phyloP scores from a whole-genome alignment of 2,113 vertebrate species.

The Cichladusa arquata region DNA sequence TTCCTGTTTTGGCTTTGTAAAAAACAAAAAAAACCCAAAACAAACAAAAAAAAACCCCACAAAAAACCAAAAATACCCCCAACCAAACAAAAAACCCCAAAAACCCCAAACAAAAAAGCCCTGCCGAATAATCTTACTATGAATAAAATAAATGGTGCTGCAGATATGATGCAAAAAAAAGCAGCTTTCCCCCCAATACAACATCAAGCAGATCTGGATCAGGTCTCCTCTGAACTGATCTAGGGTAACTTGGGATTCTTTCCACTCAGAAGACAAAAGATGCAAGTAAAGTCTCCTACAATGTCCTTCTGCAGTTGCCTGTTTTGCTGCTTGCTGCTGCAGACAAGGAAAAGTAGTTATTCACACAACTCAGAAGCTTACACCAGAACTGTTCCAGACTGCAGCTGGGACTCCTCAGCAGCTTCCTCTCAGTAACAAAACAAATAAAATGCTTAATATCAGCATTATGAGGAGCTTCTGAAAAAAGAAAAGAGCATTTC shows the following conservation, averaged over 20 bases:
- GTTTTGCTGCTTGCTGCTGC: neutral
- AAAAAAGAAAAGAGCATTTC: neutral
- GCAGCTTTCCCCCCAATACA: neutral
- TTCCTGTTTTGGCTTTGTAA: neutral
- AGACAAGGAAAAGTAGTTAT: neutral
- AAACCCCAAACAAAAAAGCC: neutral
- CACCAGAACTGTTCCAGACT: neutral
- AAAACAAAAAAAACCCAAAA: neutral
- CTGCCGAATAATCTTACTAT: neutral
- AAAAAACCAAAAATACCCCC: neutral
- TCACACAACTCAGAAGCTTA: neutral
- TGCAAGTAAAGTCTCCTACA: neutral
- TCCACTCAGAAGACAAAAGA: neutral
- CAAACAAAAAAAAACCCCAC: neutral
- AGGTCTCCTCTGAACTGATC: neutral
- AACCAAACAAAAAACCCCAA: no score
- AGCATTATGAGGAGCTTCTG: neutral
- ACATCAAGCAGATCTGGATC: neutral
- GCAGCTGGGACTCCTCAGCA: slow-evolving; percentile 20
- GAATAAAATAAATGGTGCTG: neutral
- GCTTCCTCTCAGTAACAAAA: neutral
- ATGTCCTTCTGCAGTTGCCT: neutral
- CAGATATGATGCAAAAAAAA: neutral
- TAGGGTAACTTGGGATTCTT: neutral
- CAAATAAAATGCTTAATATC: slow-evolving; percentile 8